A percentile compares a stretch with the other conserved stretches of the same genome.
Conservation (phyloP, 92 coral and sea anemone genomes). For the Actinernus sp. region DNA sequence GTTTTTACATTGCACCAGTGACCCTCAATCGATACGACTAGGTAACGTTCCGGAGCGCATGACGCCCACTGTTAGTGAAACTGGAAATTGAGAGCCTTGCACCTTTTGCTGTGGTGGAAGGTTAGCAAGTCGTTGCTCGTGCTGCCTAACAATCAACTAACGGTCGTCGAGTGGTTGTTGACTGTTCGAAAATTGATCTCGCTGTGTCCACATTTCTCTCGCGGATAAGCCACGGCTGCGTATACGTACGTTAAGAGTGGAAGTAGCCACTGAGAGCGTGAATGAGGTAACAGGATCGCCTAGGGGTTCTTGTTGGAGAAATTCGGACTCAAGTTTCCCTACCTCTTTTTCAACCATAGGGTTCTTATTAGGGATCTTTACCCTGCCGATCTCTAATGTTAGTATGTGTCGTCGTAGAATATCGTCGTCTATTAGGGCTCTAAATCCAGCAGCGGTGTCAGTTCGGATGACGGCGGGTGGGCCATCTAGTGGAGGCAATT, state of each 20-base stretch:
- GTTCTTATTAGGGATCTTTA: conserved; percentile 7
- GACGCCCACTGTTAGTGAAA: too few species aligned
- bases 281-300: neutral
- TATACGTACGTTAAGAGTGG: conserved; percentile 19
- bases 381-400: conserved; percentile 3
- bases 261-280: conserved; percentile 4
- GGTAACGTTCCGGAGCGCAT: too few species aligned
- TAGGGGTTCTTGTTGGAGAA: conserved; percentile 8
- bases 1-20: too few species aligned
- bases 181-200: conserved; percentile 4
- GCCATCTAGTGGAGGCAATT: conserved; percentile 9
- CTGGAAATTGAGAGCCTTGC: too few species aligned
- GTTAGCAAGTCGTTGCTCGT: neutral
- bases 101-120: neutral
- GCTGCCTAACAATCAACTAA: neutral
- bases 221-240: conserved; percentile 21
- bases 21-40: too few species aligned
- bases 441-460: conserved; percentile 9
- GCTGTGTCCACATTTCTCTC: conserved; percentile 6
- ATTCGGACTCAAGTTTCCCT: neutral
- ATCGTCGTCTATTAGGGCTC: conserved; percentile 10
- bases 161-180: conserved; percentile 5
- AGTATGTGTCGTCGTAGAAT: neutral
- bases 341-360: conserved; percentile 1
- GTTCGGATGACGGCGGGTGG: conserved; percentile 7